Evolutionary conservation across 1,140 invertebrate species (phyloP), one percentile per base, ranked within the genome.

Genomic region (Ylistrum balloti): DNA sequence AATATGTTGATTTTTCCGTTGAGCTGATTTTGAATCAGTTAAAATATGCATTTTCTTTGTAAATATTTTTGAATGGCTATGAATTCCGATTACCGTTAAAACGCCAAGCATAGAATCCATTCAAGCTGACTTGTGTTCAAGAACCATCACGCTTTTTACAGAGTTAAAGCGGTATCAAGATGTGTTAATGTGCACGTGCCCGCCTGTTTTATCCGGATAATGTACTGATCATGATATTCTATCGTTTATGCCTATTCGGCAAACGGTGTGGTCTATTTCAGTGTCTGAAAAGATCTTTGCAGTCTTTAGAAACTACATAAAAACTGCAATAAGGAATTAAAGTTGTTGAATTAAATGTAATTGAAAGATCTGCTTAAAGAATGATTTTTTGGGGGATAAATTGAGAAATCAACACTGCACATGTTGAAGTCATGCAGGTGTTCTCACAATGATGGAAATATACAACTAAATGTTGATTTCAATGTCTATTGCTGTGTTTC

Each of bases 61-160:
- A 17, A n/a, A 28, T 74, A 74, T 9, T 0, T 9, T 74, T 74
- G 56, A 74, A 74, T 74, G 56, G 56, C 3, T 74, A n/a, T 74
- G 56, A 74, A 74, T n/a, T 22, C 17, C n/a, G 28, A 74, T 74
- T 28, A 74, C 56, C 56, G 56, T 74, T 74, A 74, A 74, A 74
- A 28, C 5, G 11, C 1, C 56, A 28, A 9, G n/a, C 56, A 28
- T 28, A 74, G 15, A 74, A 74, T n/a, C n/a, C 56, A 28, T 74
- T 74, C 15, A 74, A 74, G n/a, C 56, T 5, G 9, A 22, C 11
- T 3, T 74, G 9, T 28, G 56, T 28, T 74, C 17, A 74, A 74
- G 56, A 74, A 28, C 28, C 56, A 74, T 28, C 56, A 17, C 0
- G 22, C 20, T 74, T 74, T 74, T 74, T 28, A 74, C n/a, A 5